Conservation (phyloP, 2,113 vertebrate genomes). For the Capreolus pygargus region DNA sequence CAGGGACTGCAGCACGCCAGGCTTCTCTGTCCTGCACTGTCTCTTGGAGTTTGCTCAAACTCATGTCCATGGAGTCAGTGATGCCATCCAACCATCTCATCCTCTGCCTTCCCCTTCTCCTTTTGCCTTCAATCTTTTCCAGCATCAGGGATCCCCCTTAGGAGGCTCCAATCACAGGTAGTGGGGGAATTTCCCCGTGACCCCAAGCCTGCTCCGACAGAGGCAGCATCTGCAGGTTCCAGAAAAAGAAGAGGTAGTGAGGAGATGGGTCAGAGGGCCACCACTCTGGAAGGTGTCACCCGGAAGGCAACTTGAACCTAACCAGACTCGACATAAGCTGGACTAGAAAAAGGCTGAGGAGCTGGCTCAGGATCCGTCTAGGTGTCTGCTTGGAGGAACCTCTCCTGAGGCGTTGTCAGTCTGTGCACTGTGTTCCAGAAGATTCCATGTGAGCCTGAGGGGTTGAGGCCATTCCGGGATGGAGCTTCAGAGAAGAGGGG, state of each 20-base stretch:
- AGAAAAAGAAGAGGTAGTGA: background rate
- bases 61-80: background rate
- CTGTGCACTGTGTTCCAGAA: background rate
- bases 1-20: background rate
- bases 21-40: background rate
- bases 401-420: background rate
- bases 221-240: background rate
- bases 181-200: background rate
- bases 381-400: background rate
- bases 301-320: background rate
- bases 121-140: background rate
- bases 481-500: background rate
- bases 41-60: background rate
- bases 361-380: background rate
- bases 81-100: background rate
- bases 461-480: background rate
- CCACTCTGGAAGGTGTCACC: background rate
- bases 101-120: background rate
- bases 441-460: background rate
- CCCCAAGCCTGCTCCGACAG: accelerated
- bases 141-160: background rate
- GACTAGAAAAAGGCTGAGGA: background rate
- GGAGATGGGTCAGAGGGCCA: background rate
- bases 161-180: accelerated
- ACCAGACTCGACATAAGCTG: background rate